phyloP scores from a whole-genome alignment of 2,113 vertebrate genomes.

The Dryoscopus gambensis region DNA sequence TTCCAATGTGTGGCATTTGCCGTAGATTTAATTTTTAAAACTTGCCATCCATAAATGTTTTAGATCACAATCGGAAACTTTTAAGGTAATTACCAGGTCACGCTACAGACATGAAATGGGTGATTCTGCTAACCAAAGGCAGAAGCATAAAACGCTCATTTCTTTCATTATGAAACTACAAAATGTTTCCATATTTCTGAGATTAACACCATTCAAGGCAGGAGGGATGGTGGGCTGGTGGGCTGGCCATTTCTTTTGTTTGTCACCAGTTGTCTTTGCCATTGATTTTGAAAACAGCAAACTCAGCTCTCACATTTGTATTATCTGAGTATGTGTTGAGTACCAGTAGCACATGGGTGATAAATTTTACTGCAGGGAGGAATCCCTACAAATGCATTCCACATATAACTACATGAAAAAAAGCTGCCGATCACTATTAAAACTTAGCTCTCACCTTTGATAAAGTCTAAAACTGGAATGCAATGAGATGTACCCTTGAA shows the following conservation, averaged over 20 bases:
- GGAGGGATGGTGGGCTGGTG: background rate
- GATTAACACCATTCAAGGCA: background rate
- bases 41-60: background rate
- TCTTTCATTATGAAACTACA: conserved; percentile 11
- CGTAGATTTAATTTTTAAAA: background rate
- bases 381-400: background rate
- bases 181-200: conserved; percentile 21
- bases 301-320: background rate
- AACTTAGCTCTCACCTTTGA: background rate
- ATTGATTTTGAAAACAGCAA: background rate
- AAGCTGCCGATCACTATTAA: background rate
- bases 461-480: background rate
- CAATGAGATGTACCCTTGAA: background rate
- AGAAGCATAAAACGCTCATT: background rate
- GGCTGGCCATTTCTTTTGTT: background rate
- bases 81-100: background rate
- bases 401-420: background rate
- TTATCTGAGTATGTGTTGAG: background rate
- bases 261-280: background rate
- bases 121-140: conserved; percentile 7
- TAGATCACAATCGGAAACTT: conserved; percentile 10
- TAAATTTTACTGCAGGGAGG: background rate
- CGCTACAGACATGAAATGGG: background rate
- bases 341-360: background rate
- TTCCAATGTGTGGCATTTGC: background rate